Base-by-base conservation (phyloP, 2,797 vertebrate genomes). In the Brotula barbata region DNA sequence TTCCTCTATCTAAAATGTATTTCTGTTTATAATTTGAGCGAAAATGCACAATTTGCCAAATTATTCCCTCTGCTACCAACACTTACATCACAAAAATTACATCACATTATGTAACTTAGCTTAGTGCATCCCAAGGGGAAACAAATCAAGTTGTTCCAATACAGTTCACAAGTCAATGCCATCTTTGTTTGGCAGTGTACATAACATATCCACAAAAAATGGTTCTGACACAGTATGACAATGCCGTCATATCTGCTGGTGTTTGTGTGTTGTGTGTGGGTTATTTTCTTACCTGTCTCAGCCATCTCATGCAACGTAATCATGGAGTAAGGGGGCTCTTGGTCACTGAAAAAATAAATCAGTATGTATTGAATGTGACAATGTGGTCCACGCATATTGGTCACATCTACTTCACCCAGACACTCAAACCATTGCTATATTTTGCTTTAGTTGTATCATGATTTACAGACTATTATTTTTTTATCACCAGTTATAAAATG, bases 301-400 rank as follows among this genome's bases (percentile, higher is more conserved):
- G 97, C 97, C 97, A 98, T 98, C 92, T 99, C 96, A 36, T 99
- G 97, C 87, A 99, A 91, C 11, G 97, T 98, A 89, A 99, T 98
- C 97, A 99, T 99, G 86, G 97, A 99, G 89, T 96, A 98, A 7
- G 97, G 97, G 56, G 97, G 97, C 83, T 99, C 97, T 90, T 99
- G 97, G 90, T 99, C 97, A 91, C 97, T 99, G 90, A 80, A 95
- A 94, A 36, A 36, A 90, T 37, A 88, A 87, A 70, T 67, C 23
- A 78, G 9, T 63, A 39, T n/a, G 2, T 6, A 65, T 1, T 46
- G 0, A 41, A 43, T 25, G 17, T 42, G 3, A 53, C 9, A 33
- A 51, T 3, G 7, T 7, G 15, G 16, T 31, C 39, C 15, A 51
- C 7, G 22, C n/a, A n/a, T n/a, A n/a, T n/a, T n/a, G n/a, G n/a